Evolutionary conservation across 2,888 invertebrate species (phyloP).

Genomic region (Polydrusus pterygomalis): DNA sequence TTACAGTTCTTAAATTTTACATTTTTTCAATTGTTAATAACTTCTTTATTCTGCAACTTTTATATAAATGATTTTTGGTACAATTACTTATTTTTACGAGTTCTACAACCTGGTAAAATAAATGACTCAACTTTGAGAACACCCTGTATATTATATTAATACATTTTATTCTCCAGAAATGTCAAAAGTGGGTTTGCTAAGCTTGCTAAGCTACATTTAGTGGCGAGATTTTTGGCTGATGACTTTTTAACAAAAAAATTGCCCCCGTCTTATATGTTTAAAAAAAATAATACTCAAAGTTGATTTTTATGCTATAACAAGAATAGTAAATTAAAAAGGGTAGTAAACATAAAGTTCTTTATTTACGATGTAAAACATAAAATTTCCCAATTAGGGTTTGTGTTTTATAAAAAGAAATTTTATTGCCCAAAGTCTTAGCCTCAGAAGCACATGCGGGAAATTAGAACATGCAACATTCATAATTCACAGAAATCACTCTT

Average conservation of each 20-base stretch:
- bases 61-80: too few relatives aligned
- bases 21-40: too few relatives aligned
- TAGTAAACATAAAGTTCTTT: background rate
- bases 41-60: too few relatives aligned
- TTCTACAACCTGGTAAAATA: too few relatives aligned
- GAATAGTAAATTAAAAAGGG: too few relatives aligned
- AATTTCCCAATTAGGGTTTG: background rate
- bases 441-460: slow-evolving; percentile 40
- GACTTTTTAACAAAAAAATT: slow-evolving; percentile 11
- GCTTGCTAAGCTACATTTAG: slow-evolving; percentile 41
- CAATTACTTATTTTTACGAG: too few relatives aligned
- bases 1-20: too few relatives aligned
- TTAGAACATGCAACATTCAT: slow-evolving; percentile 4
- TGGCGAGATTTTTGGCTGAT: slow-evolving; percentile 26
- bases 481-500: slow-evolving; percentile 34
- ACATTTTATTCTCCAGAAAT: slow-evolving; percentile 11
- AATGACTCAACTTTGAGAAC: too few relatives aligned
- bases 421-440: slow-evolving; percentile 20
- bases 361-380: background rate
- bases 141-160: too few relatives aligned
- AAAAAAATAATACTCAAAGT: too few relatives aligned
- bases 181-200: slow-evolving; percentile 7
- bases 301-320: too few relatives aligned
- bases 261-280: too few relatives aligned
- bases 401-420: slow-evolving; percentile 13